Base-by-base conservation (phyloP, 2,888 invertebrate species). In the Barypeithes pellucidus region DNA sequence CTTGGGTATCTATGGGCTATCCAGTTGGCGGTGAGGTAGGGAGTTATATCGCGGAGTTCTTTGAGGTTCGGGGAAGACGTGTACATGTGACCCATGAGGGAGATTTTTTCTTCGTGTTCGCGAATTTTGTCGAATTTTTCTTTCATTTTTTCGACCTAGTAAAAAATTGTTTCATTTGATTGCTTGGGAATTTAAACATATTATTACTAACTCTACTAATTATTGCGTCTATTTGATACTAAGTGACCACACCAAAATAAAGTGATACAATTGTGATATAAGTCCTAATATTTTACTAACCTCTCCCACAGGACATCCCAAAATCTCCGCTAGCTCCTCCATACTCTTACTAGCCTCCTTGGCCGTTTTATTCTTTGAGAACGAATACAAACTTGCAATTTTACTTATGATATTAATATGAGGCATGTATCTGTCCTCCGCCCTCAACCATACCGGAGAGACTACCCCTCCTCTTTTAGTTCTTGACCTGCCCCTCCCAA, bases 331-430 rank as follows among this genome's bases (percentile, higher is more conserved):
- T 52, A 86, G 73, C 59, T 86, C 84, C 72, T 85, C 85, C 20
- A 79, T 79, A 57, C 83, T 84, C 43, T 77, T 79, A 24, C 78
- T 75, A 5, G 78, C 77, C 14, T 80, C 79, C 18, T 78, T 75
- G 0, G 84, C 83, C 72, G 83, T 86, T 80, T 82, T 83, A 45
- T 67, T 45, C 47, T 76, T 76, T 20, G 73, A 70, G 54, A 69
- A 69, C 9, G 81, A 79, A 72, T 83, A 86, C 47, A 86, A 80
- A 0, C 91, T 89, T 0, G 95, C 95, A 67, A 94, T 90, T 86
- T 95, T 95, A 79, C 95, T 95, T 79, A 95, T 96, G n/a, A 95
- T 91, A 80, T 95, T 95, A 77, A 95, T 95, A 81, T 94, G 95
- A 0, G 95, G 95, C 95, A 95, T 95, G 76, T 91, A 91, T 12